A percentile compares a stretch with the other conserved stretches of the same genome.
Evolutionary conservation across 2,113 vertebrate species (phyloP).

Genomic region (Neomonachus schauinslandi): DNA sequence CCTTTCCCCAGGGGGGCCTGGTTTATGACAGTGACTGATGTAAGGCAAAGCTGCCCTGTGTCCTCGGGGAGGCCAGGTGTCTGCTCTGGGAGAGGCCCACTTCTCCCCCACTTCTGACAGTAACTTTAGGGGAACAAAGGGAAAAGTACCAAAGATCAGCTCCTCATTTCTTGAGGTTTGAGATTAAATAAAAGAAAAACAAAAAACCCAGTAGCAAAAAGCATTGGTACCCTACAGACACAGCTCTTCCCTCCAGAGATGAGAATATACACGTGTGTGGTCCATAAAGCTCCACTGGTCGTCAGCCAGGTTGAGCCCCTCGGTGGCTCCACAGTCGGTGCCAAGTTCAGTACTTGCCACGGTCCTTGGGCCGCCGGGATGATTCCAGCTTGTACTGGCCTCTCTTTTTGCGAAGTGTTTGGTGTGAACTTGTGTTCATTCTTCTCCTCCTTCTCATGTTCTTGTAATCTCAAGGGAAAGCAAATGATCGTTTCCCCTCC

Average conservation of each 20-base stretch:
- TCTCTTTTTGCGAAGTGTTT: constrained; percentile 53
- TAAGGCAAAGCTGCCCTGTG: not conserved
- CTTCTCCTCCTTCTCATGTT: not conserved
- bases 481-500: not conserved
- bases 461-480: constrained; percentile 66
- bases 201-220: constrained; percentile 17
- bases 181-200: constrained; percentile 72
- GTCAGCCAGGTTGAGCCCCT: constrained; percentile 41
- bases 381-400: constrained; percentile 39
- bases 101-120: not conserved
- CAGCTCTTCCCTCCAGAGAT: constrained; percentile 3
- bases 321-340: constrained; percentile 10
- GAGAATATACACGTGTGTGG: not conserved
- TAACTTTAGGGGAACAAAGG: not conserved
- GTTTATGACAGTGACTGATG: not conserved
- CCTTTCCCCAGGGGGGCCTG: not conserved
- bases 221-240: constrained; percentile 74
- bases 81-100: not conserved
- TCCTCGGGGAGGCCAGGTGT: not conserved
- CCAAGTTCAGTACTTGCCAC: constrained; percentile 16
- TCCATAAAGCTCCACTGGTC: constrained; percentile 73
- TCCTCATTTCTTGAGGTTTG: constrained; percentile 58
- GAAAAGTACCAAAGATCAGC: constrained; percentile 66
- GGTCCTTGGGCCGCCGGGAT: constrained; percentile 41
- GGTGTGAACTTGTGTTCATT: constrained; percentile 83